Base-by-base conservation (phyloP, 2,797 vertebrate genomes). In the Mus minutoides region DNA sequence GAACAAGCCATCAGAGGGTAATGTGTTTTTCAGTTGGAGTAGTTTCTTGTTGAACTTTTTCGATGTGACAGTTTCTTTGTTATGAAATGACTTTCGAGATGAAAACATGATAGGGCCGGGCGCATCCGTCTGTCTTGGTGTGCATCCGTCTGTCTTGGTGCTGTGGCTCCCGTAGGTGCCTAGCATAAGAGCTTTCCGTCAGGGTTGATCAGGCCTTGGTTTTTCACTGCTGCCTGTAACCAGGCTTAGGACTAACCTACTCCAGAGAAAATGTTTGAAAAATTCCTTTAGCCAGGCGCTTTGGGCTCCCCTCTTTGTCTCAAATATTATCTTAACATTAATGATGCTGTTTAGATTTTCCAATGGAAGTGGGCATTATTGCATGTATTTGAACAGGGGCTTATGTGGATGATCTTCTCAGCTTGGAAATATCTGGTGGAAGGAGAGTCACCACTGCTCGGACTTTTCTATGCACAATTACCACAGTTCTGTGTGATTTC, bases 291-390 rank as follows among this genome's bases (percentile, higher is more conserved):
- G 52, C n/a, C 34, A 34, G 67, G 52, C 49, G 6, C 12, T 89
- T 62, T 43, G 87, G 86, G 7, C 26, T 43, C 46, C 12, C 76
- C 60, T 85, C 69, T 37, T 82, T 90, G 85, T 92, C 6, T 11
- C 1, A 9, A 58, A 31, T 78, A 83, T 26, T 87, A 82, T 91
- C 85, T 64, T 24, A 14, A 31, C n/a, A 73, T 21, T 80, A 92
- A 91, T 95, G 95, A 77, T 31, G 87, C 84, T 67, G 54, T 83
- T 80, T 94, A 95, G 54, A n/a, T 79, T 96, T 97, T 62, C 83
- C 73, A 37, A 0, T 34, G 69, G 78, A 92, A 85, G 54, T 54
- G 67, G n/a, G 60, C 89, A 34, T 91, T 94, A 80, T 37, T 88
- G 24, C 5, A 40, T 75, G 76, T 69, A 84, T 83, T 95, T 92